Evolutionary conservation across 1,140 invertebrate genomes (phyloP), one percentile per base, ranked within the genome.

Genomic region (Drosophila gunungcola): DNA sequence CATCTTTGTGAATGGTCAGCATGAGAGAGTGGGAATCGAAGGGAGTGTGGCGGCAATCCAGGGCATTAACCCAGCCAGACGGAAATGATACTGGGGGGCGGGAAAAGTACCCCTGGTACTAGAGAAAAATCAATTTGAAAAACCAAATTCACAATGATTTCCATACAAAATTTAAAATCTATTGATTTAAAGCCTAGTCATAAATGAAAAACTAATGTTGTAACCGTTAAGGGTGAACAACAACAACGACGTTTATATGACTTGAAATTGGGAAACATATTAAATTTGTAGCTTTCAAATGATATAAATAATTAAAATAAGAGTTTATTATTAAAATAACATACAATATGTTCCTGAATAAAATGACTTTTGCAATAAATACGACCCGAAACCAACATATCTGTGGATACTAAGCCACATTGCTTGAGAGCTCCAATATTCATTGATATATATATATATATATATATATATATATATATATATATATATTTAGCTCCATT

Each of bases 1-100:
- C 51, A 73, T 52, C 9, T 73, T 38, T 51, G 13, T 10, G 16
- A 34, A 21, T 54, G 51, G 39, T 34, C 13, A 69, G 21, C 49
- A 42, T 48, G 16, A 45, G 32, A 53, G 27, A 41, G 10, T 32
- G 49, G 12, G 38, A 56, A 56, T 56, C 39, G 42, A 45, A 21
- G 5, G 39, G 54, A 29, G 29, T 46, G 16, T 34, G 42, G 34
- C 13, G n/a, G 3, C 27, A 13, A 12, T 41, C 11, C 38, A 13
- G 46, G 48, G 29, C 29, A 43, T 21, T 61, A 42, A 45, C 42
- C 55, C 55, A 36, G 5, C 25, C 25, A 16, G 11, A 48, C 29
- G 11, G 32, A 51, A 21, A 6, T 10, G 7, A 51, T 34, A 5
- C n/a, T 3, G 12, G 25, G 45, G 3, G 25, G 46, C 12, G 46